Percentiles rank a stretch among this genome's conserved stretches.
Conservation (phyloP, 2,797 vertebrate species). For the Argya squamiceps region DNA sequence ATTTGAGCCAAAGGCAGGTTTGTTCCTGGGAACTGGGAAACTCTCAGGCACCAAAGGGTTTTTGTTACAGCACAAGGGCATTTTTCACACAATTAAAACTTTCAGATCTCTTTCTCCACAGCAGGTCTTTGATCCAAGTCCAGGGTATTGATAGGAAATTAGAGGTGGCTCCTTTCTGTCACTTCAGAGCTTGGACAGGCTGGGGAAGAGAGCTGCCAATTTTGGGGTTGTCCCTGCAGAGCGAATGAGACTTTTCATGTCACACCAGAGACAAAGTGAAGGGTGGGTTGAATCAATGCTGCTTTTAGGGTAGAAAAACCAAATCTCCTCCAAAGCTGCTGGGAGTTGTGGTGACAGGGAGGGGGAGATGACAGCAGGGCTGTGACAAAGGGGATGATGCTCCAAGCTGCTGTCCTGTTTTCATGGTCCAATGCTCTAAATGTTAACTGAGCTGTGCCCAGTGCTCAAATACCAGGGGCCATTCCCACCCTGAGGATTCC, state of each 20-base stretch:
- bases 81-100: neutral
- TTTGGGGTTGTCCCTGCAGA: neutral
- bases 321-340: neutral
- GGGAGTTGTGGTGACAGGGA: neutral
- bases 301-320: neutral
- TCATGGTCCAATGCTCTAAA: neutral
- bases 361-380: neutral
- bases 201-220: neutral
- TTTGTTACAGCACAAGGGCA: neutral
- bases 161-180: neutral
- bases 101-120: neutral
- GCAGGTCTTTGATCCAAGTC: neutral
- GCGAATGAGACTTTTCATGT: accelerated
- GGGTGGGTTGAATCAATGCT: neutral
- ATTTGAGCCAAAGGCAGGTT: neutral
- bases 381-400: neutral
- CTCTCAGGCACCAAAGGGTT: neutral
- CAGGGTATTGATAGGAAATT: neutral
- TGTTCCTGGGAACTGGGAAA: neutral
- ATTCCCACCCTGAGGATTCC: neutral
- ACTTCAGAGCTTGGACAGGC: neutral
- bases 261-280: neutral
- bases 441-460: neutral
- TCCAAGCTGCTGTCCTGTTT: neutral
- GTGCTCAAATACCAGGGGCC: neutral